These are phyloP conservation scores for Drosophila nigrodunni DNA, from an alignment of 1,140 invertebrate species.

Conservation along the genomic window DNA sequence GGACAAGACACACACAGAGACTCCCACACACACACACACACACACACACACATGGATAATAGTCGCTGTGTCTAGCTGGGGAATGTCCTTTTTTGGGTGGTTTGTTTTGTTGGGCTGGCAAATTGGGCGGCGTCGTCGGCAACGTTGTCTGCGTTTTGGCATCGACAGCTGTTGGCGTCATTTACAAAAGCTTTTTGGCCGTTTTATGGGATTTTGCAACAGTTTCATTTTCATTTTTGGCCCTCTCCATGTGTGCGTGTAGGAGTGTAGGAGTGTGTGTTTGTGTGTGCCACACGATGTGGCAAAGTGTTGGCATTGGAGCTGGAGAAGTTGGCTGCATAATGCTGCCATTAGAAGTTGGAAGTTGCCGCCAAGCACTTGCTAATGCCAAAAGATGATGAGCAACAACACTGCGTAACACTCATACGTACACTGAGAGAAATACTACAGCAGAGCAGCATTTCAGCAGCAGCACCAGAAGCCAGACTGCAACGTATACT, in stretches of 20 bases:
- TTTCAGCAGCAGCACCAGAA: no score
- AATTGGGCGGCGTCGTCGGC: conserved; percentile 51
- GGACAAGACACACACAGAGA: conserved; percentile 47
- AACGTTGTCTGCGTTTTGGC: conserved; percentile 68
- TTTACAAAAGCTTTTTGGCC: conserved; percentile 82
- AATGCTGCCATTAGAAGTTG: conserved; percentile 81
- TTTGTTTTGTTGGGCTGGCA: conserved; percentile 53
- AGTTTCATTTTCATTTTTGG: conserved; percentile 80
- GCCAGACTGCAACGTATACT: no score
- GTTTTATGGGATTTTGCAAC: conserved; percentile 81
- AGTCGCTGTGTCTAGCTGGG: conserved; percentile 5
- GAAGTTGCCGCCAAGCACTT: conserved; percentile 79
- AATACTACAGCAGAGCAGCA: no score
- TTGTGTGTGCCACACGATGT: not conserved
- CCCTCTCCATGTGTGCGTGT: conserved; percentile 5
- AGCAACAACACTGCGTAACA: conserved; percentile 65
- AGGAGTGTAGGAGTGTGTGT: not conserved
- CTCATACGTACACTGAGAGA: not conserved
- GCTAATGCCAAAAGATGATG: conserved; percentile 96
- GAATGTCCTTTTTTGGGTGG: not conserved
- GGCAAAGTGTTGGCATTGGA: not conserved
- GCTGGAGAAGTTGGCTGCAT: conserved; percentile 43
- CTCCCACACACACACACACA: conserved; percentile 41
- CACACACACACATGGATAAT: conserved; percentile 48
- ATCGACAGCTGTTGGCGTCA: conserved; percentile 81